Evolutionary conservation across 2,113 vertebrate genomes (phyloP).

Genomic region (Bagarius yarrelli): DNA sequence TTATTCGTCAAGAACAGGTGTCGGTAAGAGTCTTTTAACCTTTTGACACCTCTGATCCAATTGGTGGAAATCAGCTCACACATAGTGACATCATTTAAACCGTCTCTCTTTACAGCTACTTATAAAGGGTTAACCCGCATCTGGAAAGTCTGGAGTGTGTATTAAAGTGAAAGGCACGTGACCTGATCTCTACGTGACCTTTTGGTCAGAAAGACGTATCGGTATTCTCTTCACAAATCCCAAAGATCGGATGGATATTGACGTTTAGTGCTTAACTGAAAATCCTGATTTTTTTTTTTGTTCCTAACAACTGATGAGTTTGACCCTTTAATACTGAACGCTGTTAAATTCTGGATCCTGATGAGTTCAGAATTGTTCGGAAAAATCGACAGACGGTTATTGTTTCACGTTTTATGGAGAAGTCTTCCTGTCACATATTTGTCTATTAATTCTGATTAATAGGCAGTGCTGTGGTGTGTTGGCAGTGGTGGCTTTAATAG

Average conservation of each 20-base stretch:
- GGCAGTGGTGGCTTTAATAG: too few species aligned
- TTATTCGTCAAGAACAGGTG: too few species aligned
- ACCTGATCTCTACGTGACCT: conserved; percentile 18
- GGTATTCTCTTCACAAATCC: background rate
- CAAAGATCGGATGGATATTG: background rate
- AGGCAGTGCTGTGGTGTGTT: too few species aligned
- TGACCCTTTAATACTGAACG: background rate
- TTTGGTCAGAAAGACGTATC: background rate
- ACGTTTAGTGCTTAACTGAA: background rate
- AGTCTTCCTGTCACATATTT: too few species aligned
- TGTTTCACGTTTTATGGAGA: too few species aligned
- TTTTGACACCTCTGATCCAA: too few species aligned
- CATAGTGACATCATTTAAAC: background rate
- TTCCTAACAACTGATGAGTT: background rate
- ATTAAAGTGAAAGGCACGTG: background rate
- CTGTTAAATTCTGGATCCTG: background rate
- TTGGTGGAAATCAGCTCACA: background rate
- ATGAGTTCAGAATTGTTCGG: background rate
- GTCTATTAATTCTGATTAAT: too few species aligned
- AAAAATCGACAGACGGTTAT: too few species aligned
- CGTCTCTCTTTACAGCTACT: background rate
- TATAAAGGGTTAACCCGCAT: background rate
- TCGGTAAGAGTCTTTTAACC: too few species aligned
- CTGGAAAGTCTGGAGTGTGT: background rate
- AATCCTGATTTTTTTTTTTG: background rate